Base-by-base conservation (phyloP, 2,888 invertebrate genomes). In the Hypolimnas misippus region DNA sequence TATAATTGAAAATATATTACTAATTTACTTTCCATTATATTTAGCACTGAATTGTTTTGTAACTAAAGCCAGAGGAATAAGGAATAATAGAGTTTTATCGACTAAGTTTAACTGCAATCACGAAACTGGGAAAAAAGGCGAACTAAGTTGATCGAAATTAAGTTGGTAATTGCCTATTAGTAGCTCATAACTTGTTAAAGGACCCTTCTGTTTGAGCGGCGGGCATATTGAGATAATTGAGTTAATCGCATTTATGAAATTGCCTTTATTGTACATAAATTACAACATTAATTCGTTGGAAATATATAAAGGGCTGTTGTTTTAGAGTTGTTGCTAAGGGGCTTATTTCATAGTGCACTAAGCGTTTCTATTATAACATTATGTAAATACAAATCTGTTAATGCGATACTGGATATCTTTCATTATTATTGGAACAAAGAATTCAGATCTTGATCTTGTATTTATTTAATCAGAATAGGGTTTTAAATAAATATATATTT, bases 131-230 rank as follows among this genome's bases (percentile, higher is more conserved):
- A 52, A 35, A 40, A 54, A 16, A 25, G 60, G 46, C 46, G 19
- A 55, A 38, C 50, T 31, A 29, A 40, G 44, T 35, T 55, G 38
- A 63, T 52, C 21, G 42, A 56, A 59, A 60, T 63, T 38, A 56
- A 56, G 60, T 60, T 56, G 31, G 44, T 56, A 60, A 63, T 63
- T 51, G 59, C 29, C 63, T 59, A 63, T 63, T 59, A 63, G 42
- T 51, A 55, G 59, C 59, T 59, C 55, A 40, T 51, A 56, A 52
- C 63, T 63, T 55, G 44, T 35, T 60, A 38, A 59, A 52, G 55
- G 51, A 46, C 55, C 55, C 25, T 56, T 60, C 55, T 56, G 55
- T 56, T 55, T n/a, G 44, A 56, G 44, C 55, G 44, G 55, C 52
- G 38, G 25, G 51, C 51, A 59, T 49, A 55, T 60, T 63, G 38